Conservation (phyloP, 2,888 invertebrate species). For the Cloeon dipterum region DNA sequence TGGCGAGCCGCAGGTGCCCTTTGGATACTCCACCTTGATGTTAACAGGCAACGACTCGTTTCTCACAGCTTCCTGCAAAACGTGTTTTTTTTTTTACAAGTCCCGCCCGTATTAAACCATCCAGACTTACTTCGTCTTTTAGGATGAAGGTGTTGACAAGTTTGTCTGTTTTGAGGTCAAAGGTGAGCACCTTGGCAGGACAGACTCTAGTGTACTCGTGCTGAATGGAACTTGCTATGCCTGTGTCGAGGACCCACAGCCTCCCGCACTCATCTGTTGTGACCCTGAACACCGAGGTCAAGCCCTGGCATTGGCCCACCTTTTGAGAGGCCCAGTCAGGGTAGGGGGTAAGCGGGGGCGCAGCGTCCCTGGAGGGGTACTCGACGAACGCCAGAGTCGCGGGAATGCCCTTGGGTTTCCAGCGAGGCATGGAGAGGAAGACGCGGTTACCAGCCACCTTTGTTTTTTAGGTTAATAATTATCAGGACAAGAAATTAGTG, state of each 20-base stretch:
- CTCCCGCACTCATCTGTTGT: conserved; percentile 52
- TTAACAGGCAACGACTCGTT: not conserved
- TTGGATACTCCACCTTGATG: not conserved
- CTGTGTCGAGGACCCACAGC: conserved; percentile 58
- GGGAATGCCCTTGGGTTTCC: conserved; percentile 41
- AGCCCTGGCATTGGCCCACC: conserved; percentile 35
- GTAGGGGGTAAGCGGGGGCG: conserved; percentile 50
- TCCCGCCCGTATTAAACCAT: no score
- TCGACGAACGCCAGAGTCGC: conserved; percentile 40
- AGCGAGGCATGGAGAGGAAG: conserved; percentile 50
- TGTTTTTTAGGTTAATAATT: no score
- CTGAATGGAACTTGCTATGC: conserved; percentile 33
- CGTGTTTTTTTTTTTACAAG: conserved; percentile 37
- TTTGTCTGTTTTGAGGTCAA: conserved; percentile 45
- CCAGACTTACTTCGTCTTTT: no score
- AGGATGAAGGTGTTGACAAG: conserved; percentile 39
- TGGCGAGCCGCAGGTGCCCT: not conserved
- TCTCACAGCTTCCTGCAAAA: conserved; percentile 18
- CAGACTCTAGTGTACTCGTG: conserved; percentile 16
- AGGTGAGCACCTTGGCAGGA: conserved; percentile 40
- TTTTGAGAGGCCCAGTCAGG: conserved; percentile 54
- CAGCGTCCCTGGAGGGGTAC: conserved; percentile 18
- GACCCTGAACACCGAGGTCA: conserved; percentile 48
- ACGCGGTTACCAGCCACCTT: conserved; percentile 50
- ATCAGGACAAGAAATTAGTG: no score